A percentile compares a stretch with the other conserved stretches of the same genome.
Conservation (phyloP, 92 coral and sea anemone genomes). For the Montipora capitata region DNA sequence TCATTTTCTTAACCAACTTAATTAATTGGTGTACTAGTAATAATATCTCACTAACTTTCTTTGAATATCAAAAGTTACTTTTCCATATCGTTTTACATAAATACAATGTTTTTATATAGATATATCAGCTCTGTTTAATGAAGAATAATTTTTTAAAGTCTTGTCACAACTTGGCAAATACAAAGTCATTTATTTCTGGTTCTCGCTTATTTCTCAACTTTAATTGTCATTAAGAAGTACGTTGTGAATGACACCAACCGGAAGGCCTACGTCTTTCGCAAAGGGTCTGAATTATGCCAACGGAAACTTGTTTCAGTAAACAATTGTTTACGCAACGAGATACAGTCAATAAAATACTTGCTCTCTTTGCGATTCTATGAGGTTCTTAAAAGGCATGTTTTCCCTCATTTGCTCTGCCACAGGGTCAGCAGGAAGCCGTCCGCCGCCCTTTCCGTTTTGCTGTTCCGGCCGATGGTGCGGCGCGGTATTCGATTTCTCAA, state of each 20-base stretch:
- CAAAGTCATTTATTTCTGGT: no score
- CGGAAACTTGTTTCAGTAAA: background rate
- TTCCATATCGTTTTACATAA: slow-evolving; percentile 33
- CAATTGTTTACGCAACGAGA: background rate
- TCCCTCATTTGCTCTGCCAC: slow-evolving; percentile 76
- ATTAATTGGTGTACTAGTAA: background rate
- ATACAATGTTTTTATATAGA: slow-evolving; percentile 26
- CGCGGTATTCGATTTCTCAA: slow-evolving; percentile 66
- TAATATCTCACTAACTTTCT: slow-evolving; percentile 5
- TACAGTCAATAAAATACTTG: slow-evolving; percentile 78
- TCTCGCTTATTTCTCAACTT: no score
- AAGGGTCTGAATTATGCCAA: no score
- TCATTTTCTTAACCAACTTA: background rate
- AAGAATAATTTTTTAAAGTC: background rate
- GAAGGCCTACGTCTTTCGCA: no score
- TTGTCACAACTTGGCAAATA: no score
- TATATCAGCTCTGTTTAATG: slow-evolving; percentile 43
- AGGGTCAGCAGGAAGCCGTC: slow-evolving; percentile 14
- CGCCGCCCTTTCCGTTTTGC: slow-evolving; percentile 29
- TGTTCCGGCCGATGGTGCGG: slow-evolving; percentile 40
- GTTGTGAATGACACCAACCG: no score
- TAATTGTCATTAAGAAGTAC: no score
- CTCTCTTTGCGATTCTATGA: slow-evolving; percentile 79
- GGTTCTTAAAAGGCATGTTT: slow-evolving; percentile 84
- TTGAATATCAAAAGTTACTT: slow-evolving; percentile 66